Conservation (phyloP, 2,888 invertebrate genomes). For the Chalcosyrphus nemorum region DNA sequence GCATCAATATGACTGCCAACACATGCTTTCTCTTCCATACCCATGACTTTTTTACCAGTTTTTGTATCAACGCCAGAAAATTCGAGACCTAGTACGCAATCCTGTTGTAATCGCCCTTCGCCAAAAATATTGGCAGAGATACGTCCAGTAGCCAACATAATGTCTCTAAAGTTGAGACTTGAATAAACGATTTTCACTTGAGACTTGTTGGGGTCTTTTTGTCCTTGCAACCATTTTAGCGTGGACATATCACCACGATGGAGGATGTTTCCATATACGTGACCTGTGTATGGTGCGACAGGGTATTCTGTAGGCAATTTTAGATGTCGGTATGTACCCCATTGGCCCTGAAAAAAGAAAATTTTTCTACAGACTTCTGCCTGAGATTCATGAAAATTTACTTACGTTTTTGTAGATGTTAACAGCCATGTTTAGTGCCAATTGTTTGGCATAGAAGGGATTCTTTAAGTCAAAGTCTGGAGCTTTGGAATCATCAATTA, state of each 20-base stretch:
- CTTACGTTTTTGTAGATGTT: slow-evolving; percentile 86
- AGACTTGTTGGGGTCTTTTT: slow-evolving; percentile 83
- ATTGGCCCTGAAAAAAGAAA: slow-evolving; percentile 74
- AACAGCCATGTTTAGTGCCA: slow-evolving; percentile 88
- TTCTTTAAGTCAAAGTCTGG: slow-evolving; percentile 85
- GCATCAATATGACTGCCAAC: slow-evolving; percentile 82
- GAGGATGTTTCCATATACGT: slow-evolving; percentile 88
- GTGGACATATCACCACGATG: slow-evolving; percentile 92
- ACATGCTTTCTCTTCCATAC: slow-evolving; percentile 82
- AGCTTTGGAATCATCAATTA: slow-evolving; percentile 85
- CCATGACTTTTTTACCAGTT: slow-evolving; percentile 85
- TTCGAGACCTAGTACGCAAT: slow-evolving; percentile 86
- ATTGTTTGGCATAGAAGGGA: slow-evolving; percentile 86
- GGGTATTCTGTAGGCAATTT: slow-evolving; percentile 81
- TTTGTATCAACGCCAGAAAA: slow-evolving; percentile 83
- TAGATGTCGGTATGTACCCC: slow-evolving; percentile 91
- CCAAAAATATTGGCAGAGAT: slow-evolving; percentile 90
- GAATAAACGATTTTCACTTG: slow-evolving; percentile 84
- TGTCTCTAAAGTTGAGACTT: slow-evolving; percentile 94
- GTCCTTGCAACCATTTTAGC: slow-evolving; percentile 89
- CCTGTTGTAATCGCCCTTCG: slow-evolving; percentile 84
- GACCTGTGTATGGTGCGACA: slow-evolving; percentile 83
- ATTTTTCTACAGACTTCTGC: too few species aligned
- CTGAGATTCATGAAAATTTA: not conserved
- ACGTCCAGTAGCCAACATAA: slow-evolving; percentile 95